These are phyloP conservation scores for Todiramphus saurophagus DNA, from an alignment of 2,113 vertebrate genomes.

Conservation along the genomic window DNA sequence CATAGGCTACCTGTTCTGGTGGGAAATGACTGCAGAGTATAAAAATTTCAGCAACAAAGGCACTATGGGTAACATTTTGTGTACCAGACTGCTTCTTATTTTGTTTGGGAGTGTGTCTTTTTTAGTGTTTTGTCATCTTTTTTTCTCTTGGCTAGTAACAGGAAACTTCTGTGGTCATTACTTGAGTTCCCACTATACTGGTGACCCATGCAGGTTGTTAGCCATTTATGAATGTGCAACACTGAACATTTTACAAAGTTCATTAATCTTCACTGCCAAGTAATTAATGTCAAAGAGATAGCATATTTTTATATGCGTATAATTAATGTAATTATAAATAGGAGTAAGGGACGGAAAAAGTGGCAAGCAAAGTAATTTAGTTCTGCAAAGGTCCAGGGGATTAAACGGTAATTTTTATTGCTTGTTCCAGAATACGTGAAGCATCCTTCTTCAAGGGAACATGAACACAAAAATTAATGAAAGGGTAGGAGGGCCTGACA, in stretches of 20 bases:
- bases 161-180: background rate
- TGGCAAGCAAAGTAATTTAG: conserved; percentile 34
- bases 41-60: background rate
- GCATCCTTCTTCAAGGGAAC: background rate
- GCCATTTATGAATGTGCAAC: conserved; percentile 13
- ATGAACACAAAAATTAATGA: background rate
- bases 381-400: conserved; percentile 9
- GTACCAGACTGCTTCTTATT: background rate
- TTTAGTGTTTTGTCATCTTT: background rate
- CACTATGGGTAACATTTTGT: background rate
- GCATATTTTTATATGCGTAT: background rate
- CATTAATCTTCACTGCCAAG: conserved; percentile 40
- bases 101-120: background rate
- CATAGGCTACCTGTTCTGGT: background rate
- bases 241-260: conserved; percentile 33
- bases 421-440: background rate
- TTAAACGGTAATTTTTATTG: background rate
- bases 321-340: conserved; percentile 58
- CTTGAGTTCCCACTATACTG: background rate
- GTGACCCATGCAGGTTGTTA: background rate
- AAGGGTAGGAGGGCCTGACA: background rate
- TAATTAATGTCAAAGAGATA: conserved; percentile 54
- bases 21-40: background rate
- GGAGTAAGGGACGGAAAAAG: background rate
- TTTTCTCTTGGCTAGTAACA: background rate